Percentiles rank a stretch among this genome's conserved stretches.
These are phyloP conservation scores for Itoplectis maculator DNA, from an alignment of 2,888 invertebrate genomes.

Conservation along the genomic window DNA sequence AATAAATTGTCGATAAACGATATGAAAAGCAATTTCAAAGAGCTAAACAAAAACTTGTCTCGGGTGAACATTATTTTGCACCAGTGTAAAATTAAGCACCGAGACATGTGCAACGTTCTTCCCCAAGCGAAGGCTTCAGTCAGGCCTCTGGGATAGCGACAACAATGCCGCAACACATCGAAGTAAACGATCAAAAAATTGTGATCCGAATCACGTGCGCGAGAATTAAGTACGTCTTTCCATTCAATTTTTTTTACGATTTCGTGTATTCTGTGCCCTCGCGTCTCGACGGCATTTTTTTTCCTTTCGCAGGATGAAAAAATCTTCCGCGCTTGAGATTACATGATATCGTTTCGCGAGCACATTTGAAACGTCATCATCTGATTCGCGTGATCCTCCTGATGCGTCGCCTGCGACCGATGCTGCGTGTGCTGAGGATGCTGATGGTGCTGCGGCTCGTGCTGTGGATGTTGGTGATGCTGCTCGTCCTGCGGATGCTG, in stretches of 20 bases:
- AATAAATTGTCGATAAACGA: too few relatives aligned
- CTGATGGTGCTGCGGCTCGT: constrained; percentile 69
- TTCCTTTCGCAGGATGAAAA: too few relatives aligned
- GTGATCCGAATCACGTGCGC: neutral
- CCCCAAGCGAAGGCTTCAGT: neutral
- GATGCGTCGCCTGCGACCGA: constrained; percentile 72
- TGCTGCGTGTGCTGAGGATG: constrained; percentile 72
- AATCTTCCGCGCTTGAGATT: constrained; percentile 69
- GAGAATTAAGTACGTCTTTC: constrained; percentile 28
- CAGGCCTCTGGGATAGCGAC: constrained; percentile 2
- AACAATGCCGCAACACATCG: constrained; percentile 40
- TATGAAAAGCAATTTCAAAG: too few relatives aligned
- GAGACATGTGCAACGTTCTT: too few relatives aligned
- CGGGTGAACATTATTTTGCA: too few relatives aligned
- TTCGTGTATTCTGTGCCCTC: constrained; percentile 74
- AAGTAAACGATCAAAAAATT: constrained; percentile 31
- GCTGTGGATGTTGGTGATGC: constrained; percentile 71
- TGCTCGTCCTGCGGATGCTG: too few relatives aligned
- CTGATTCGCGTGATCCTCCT: constrained; percentile 72
- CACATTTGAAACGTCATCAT: constrained; percentile 80
- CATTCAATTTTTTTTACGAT: constrained; percentile 72
- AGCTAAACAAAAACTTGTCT: too few relatives aligned
- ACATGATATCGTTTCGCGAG: constrained; percentile 77
- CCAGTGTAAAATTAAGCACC: neutral
- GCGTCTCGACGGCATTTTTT: constrained; percentile 8